Percentiles rank a stretch among this genome's conserved stretches.
These are phyloP conservation scores for Cyclina sinensis DNA, from an alignment of 1,140 invertebrate genomes.

Conservation along the genomic window DNA sequence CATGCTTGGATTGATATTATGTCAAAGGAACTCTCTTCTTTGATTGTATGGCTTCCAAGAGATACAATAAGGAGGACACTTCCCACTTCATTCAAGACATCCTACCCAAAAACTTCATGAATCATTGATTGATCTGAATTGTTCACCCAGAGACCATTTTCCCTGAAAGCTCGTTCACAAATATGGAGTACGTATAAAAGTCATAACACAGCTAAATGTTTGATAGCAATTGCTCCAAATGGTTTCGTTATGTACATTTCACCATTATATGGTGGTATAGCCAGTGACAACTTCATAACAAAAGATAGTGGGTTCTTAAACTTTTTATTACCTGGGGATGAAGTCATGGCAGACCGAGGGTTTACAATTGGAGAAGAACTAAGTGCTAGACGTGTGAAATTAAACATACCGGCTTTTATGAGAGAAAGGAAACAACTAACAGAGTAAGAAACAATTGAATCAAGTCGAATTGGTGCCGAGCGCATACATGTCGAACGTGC, in stretches of 20 bases:
- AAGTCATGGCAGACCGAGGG: conserved; percentile 57
- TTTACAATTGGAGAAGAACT: conserved; percentile 66
- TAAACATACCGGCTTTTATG: conserved; percentile 74
- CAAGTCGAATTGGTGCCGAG: conserved; percentile 73
- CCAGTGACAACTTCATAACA: conserved; percentile 78
- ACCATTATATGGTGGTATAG: conserved; percentile 77
- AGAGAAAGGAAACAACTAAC: conserved; percentile 68
- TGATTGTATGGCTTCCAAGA: conserved; percentile 61
- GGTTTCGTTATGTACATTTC: conserved; percentile 81
- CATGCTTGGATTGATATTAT: conserved; percentile 49
- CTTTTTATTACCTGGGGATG: conserved; percentile 43
- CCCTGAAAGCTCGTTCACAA: conserved; percentile 33
- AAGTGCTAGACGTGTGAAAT: conserved; percentile 24
- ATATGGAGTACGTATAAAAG: conserved; percentile 72
- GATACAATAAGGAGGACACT: conserved; percentile 46
- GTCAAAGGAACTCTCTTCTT: conserved; percentile 10
- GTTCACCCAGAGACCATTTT: conserved; percentile 68
- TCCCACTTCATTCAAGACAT: conserved; percentile 46
- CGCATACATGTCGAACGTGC: conserved; percentile 80
- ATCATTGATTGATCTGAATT: conserved; percentile 68
- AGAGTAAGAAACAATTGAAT: conserved; percentile 66
- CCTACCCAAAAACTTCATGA: conserved; percentile 59
- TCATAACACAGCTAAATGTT: conserved; percentile 77
- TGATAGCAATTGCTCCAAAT: conserved; percentile 80
- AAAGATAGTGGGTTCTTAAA: conserved; percentile 70